Evolutionary conservation across 2,797 vertebrate species (phyloP).

Genomic region (Enteromius thamalakanensis): DNA sequence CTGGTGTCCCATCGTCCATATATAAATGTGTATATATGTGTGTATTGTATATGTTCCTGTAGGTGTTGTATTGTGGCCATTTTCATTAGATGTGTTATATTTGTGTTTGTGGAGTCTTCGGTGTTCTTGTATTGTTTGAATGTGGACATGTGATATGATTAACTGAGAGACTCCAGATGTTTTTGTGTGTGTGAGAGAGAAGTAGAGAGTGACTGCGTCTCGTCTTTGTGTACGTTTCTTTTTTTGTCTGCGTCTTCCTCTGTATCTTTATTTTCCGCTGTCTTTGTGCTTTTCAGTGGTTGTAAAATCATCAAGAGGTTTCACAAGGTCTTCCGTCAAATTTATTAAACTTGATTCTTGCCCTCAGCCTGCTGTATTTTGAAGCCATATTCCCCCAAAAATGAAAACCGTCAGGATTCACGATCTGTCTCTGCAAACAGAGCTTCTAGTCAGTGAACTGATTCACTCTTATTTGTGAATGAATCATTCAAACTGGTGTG

Average conservation of each 20-base stretch:
- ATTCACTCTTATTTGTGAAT: neutral
- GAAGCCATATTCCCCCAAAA: neutral
- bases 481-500: neutral
- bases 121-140: conserved; percentile 45
- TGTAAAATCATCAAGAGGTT: conserved; percentile 48
- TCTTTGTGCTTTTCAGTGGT: conserved; percentile 53
- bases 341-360: neutral
- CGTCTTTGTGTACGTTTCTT: conserved; percentile 27
- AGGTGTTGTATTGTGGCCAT: conserved; percentile 60
- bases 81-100: conserved; percentile 40
- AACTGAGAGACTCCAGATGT: conserved; percentile 22
- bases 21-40: conserved; percentile 46
- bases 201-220: conserved; percentile 16
- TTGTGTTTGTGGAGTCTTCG: conserved; percentile 17
- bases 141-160: conserved; percentile 15
- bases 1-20: conserved; percentile 72
- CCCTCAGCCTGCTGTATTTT: neutral
- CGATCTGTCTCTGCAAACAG: no score
- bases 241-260: conserved; percentile 39
- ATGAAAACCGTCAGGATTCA: neutral
- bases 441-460: neutral
- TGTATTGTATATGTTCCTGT: conserved; percentile 58
- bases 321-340: conserved; percentile 62
- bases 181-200: neutral
- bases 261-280: conserved; percentile 23